phyloP scores from a whole-genome alignment of 2,888 invertebrate species.

The Lapara coniferarum region DNA sequence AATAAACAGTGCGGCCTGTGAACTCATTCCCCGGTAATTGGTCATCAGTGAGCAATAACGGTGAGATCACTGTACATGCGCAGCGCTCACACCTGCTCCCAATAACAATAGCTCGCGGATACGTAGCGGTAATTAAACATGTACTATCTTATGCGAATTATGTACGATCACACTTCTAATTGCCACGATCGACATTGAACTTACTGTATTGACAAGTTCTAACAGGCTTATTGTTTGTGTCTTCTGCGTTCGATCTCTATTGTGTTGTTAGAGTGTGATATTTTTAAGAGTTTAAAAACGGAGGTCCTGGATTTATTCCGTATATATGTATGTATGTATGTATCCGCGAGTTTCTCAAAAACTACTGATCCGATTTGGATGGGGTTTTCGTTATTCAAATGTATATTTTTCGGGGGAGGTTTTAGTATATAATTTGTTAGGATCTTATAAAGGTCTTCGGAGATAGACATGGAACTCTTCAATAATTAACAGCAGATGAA shows the following conservation, averaged over 20 bases:
- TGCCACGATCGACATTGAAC: conserved; percentile 3
- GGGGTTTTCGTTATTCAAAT: no score
- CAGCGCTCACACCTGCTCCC: conserved; percentile 54
- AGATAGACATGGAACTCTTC: no score
- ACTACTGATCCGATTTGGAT: no score
- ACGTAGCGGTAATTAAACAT: conserved; percentile 40
- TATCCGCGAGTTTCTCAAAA: no score
- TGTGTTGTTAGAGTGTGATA: not conserved
- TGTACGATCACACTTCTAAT: not conserved
- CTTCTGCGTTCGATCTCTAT: conserved; percentile 10
- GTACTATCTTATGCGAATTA: conserved; percentile 19
- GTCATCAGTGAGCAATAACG: conserved; percentile 75
- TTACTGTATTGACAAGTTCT: not conserved
- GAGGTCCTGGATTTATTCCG: no score
- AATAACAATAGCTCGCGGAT: conserved; percentile 51
- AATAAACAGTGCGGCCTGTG: conserved; percentile 54
- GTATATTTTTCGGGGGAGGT: no score
- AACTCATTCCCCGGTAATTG: conserved; percentile 67
- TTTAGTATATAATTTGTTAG: no score
- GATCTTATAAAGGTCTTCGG: no score
- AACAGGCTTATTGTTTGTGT: not conserved
- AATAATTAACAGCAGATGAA: no score
- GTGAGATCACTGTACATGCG: conserved; percentile 70
- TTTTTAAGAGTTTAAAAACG: no score
- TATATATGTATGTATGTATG: no score